Evolutionary conservation across 2,888 invertebrate genomes (phyloP).

Genomic region (Ischnus inquisitorius): DNA sequence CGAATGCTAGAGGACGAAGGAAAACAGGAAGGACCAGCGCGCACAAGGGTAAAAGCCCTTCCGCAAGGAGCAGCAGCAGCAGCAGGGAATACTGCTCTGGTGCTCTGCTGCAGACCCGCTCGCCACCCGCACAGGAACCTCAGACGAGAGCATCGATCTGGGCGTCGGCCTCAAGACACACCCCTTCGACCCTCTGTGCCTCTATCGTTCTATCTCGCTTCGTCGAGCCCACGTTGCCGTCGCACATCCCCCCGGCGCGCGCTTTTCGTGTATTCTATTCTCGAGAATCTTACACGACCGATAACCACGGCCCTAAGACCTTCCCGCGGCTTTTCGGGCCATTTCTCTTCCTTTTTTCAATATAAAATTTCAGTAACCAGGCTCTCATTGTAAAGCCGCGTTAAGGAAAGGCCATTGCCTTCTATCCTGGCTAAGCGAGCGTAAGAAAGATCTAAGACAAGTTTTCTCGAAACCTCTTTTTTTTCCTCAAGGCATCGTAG

Average conservation of each 20-base stretch:
- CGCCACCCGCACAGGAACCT: constrained; percentile 78
- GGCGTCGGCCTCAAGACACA: constrained; percentile 83
- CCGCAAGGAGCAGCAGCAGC: constrained; percentile 34
- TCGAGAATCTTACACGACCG: constrained; percentile 35
- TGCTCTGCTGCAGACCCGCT: constrained; percentile 43
- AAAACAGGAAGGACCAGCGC: constrained; percentile 52
- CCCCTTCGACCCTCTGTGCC: constrained; percentile 64
- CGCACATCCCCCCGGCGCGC: constrained; percentile 35
- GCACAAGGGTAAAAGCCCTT: constrained; percentile 50
- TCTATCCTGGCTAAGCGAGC: too few species aligned
- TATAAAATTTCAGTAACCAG: background rate
- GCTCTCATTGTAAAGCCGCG: background rate
- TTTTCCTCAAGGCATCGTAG: background rate
- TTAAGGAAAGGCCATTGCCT: too few species aligned
- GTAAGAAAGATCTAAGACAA: too few species aligned
- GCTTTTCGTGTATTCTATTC: constrained; percentile 55
- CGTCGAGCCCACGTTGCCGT: constrained; percentile 24
- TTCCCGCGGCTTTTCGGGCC: background rate
- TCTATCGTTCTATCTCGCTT: constrained; percentile 57
- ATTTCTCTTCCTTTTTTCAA: background rate
- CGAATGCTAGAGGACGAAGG: constrained; percentile 48
- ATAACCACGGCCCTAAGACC: background rate
- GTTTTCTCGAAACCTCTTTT: too few species aligned
- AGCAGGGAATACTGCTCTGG: constrained; percentile 52
- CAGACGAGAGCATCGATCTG: constrained; percentile 84